These are phyloP conservation scores for Thereva nobilitata DNA, from an alignment of 2,888 invertebrate species.

Conservation along the genomic window DNA sequence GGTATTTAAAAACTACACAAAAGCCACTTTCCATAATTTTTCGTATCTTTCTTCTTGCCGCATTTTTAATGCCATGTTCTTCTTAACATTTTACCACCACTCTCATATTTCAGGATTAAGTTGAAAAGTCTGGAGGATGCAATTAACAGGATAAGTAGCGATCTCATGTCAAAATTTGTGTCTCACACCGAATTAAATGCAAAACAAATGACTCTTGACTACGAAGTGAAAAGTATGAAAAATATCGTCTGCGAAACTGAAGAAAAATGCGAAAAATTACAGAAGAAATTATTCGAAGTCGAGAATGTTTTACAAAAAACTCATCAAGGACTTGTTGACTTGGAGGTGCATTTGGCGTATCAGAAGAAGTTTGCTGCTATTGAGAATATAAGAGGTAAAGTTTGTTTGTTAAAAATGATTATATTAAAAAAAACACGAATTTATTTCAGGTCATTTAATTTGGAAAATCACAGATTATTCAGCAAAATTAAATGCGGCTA, in stretches of 20 bases:
- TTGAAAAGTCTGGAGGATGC: slow-evolving; percentile 51
- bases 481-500: slow-evolving; percentile 69
- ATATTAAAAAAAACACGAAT: background rate
- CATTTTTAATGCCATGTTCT: too few relatives aligned
- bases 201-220: slow-evolving; percentile 59
- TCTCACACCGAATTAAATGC: slow-evolving; percentile 54
- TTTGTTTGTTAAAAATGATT: background rate
- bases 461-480: slow-evolving; percentile 73
- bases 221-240: slow-evolving; percentile 60
- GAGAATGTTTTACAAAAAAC: slow-evolving; percentile 58
- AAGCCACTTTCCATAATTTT: too few relatives aligned
- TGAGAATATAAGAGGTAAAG: slow-evolving; percentile 53
- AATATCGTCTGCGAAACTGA: slow-evolving; percentile 61
- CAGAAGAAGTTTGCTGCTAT: slow-evolving; percentile 54
- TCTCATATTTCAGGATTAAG: slow-evolving; percentile 47
- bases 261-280: slow-evolving; percentile 61
- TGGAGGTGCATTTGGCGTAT: slow-evolving; percentile 57
- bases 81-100: too few relatives aligned
- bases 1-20: too few relatives aligned
- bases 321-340: slow-evolving; percentile 58
- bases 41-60: too few relatives aligned
- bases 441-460: slow-evolving; percentile 62
- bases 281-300: slow-evolving; percentile 55
- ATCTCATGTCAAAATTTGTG: slow-evolving; percentile 50
- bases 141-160: slow-evolving; percentile 50